phyloP scores from a whole-genome alignment of 2,797 vertebrate species.

The Sphenopsis melanotis region DNA sequence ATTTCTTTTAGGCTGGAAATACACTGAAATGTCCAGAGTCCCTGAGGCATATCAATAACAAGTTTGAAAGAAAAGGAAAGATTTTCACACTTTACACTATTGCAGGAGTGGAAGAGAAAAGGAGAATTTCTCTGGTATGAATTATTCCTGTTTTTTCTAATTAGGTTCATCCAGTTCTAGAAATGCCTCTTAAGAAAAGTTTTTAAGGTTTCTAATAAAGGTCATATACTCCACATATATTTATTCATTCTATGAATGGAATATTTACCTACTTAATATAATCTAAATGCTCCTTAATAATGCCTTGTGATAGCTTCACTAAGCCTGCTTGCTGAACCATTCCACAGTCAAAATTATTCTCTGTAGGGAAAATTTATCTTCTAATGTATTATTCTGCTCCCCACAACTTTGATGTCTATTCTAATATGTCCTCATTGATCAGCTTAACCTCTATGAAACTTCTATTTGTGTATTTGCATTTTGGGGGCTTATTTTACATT shows the following conservation, averaged over 20 bases:
- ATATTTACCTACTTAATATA: not conserved
- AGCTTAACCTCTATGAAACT: not conserved
- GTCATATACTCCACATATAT: not conserved
- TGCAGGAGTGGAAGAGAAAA: not conserved
- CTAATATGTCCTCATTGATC: not conserved
- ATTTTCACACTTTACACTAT: not conserved
- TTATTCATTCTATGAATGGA: not conserved
- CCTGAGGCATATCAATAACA: not conserved
- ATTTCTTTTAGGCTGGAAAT: not conserved
- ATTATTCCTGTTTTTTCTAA: not conserved
- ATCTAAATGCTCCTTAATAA: not conserved
- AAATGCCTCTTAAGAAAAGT: not conserved
- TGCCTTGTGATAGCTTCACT: not conserved
- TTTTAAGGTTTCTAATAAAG: not conserved
- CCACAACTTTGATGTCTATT: not conserved
- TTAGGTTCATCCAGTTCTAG: not conserved
- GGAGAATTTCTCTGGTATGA: not conserved
- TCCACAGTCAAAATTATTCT: not conserved
- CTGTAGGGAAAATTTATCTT: not conserved
- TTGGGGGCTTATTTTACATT: not conserved
- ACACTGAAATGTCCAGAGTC: not conserved
- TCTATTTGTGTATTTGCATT: not conserved
- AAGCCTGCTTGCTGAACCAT: not conserved
- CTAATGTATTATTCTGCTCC: not conserved
- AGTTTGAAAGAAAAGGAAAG: not conserved